Conservation (phyloP, 2,113 vertebrate species). For the Raja brachyura region DNA sequence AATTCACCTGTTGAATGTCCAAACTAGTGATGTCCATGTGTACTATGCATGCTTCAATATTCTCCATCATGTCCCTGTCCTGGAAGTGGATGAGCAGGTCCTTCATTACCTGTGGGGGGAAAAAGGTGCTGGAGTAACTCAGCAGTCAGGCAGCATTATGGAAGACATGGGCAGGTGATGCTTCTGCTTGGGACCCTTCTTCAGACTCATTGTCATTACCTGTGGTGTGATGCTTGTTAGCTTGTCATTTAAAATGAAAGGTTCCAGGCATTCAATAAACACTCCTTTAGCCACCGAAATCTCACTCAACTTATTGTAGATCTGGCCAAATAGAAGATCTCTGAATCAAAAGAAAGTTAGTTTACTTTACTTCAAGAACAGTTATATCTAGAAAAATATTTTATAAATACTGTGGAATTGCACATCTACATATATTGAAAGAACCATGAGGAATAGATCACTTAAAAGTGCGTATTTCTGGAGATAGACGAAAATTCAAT, state of each 20-base stretch:
- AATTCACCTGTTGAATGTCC: slow-evolving; percentile 87
- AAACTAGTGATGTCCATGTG: slow-evolving; percentile 95
- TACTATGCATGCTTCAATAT: slow-evolving; percentile 87
- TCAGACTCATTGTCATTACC: slow-evolving; percentile 64
- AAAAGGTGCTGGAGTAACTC: too few relatives aligned
- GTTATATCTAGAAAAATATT: too few relatives aligned
- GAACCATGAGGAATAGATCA: neutral
- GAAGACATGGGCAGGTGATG: too few relatives aligned
- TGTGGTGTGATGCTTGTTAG: slow-evolving; percentile 80
- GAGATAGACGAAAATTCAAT: neutral
- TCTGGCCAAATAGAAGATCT: slow-evolving; percentile 85
- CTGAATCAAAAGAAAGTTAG: slow-evolving; percentile 49
- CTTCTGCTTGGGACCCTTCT: too few relatives aligned
- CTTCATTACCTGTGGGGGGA: slow-evolving; percentile 75
- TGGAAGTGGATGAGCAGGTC: slow-evolving; percentile 91
- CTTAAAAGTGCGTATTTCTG: neutral
- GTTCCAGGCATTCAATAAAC: slow-evolving; percentile 87
- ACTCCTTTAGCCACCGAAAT: slow-evolving; percentile 85
- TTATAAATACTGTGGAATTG: too few relatives aligned
- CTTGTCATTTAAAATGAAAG: slow-evolving; percentile 82
- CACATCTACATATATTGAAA: too few relatives aligned
- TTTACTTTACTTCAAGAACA: neutral
- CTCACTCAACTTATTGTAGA: slow-evolving; percentile 80
- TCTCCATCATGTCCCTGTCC: slow-evolving; percentile 83
- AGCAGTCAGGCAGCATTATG: too few relatives aligned